Conservation (phyloP, 2,113 vertebrate species). For the Circaetus cinerascens region DNA sequence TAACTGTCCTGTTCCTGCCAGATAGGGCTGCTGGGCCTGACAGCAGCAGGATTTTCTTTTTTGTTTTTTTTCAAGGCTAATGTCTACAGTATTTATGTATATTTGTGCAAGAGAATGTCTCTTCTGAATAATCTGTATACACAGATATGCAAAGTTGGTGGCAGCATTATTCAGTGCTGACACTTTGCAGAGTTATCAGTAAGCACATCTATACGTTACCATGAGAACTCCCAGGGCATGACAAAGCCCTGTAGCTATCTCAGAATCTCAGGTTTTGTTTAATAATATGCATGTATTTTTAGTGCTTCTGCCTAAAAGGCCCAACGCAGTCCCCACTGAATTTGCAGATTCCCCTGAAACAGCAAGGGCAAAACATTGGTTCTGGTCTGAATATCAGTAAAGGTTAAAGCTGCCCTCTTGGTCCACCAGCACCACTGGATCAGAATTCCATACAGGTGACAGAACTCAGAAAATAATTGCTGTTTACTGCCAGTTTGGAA, state of each 20-base stretch:
- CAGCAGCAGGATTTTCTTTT: neutral
- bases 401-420: neutral
- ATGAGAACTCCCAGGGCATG: neutral
- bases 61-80: neutral
- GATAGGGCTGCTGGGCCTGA: neutral
- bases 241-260: neutral
- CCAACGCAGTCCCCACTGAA: neutral
- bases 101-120: neutral
- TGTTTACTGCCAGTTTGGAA: neutral
- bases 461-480: neutral
- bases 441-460: neutral
- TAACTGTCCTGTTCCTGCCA: neutral
- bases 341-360: neutral
- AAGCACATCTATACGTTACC: neutral
- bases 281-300: neutral
- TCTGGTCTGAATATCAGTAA: neutral
- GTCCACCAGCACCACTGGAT: neutral
- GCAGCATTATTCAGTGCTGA: neutral
- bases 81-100: neutral
- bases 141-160: neutral
- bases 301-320: neutral
- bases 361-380: neutral
- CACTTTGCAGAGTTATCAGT: neutral
- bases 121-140: neutral
- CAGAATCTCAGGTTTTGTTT: neutral